Percentiles rank a stretch among this genome's conserved stretches.
phyloP scores from a whole-genome alignment of 1,140 invertebrate genomes.

The Orchesella cincta region DNA sequence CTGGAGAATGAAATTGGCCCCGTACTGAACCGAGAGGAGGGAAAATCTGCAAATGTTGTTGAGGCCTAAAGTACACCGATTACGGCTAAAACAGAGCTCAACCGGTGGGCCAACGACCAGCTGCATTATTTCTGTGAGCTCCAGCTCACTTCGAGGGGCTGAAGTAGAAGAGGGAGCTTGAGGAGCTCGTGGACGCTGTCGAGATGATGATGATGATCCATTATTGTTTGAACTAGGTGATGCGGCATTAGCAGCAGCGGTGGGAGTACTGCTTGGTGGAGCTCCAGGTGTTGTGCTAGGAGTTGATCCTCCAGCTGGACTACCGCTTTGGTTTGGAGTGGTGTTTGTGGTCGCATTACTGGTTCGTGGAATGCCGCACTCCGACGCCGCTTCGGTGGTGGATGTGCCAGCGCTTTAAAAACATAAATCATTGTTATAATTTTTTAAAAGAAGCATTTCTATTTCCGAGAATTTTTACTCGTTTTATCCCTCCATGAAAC shows the following conservation, averaged over 20 bases:
- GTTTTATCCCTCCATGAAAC: no score
- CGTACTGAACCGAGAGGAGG: conserved; percentile 81
- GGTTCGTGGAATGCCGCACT: not conserved
- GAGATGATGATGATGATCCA: not conserved
- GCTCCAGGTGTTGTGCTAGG: not conserved
- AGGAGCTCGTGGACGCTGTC: conserved; percentile 8
- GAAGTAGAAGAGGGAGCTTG: conserved; percentile 16
- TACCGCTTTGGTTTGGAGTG: not conserved
- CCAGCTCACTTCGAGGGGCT: not conserved
- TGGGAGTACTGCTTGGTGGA: not conserved
- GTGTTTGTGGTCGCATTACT: not conserved
- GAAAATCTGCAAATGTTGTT: conserved; percentile 88
- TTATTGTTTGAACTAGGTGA: not conserved
- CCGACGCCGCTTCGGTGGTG: not conserved
- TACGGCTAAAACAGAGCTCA: conserved; percentile 77
- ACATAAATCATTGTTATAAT: no score
- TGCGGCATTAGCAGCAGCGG: not conserved
- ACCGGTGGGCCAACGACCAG: conserved; percentile 74
- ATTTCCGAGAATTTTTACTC: no score
- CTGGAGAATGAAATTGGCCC: conserved; percentile 85
- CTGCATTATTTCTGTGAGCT: not conserved
- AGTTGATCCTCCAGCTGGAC: not conserved
- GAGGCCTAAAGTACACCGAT: conserved; percentile 81
- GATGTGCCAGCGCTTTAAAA: not conserved
- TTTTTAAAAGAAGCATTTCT: no score